Conservation (phyloP, 2,888 invertebrate genomes). For the Stenchaetothrips biformis region DNA sequence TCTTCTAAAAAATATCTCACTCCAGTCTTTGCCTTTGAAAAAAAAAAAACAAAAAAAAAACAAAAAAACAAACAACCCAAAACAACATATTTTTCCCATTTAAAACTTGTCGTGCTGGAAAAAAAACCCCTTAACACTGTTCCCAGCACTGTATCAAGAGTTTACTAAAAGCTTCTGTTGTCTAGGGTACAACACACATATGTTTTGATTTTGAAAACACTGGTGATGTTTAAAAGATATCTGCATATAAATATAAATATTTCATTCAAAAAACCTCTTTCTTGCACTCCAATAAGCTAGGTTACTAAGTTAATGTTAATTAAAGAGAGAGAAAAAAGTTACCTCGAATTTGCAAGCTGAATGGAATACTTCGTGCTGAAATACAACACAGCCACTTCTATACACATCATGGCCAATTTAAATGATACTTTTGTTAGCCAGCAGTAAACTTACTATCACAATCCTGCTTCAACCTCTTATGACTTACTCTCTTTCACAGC, state of each 20-base stretch:
- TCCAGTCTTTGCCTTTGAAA: neutral
- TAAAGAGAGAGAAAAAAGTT: neutral
- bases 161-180: too few species aligned
- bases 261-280: neutral
- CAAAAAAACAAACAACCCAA: neutral
- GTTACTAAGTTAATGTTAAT: neutral
- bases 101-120: neutral
- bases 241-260: neutral
- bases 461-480: conserved; percentile 23
- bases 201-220: too few species aligned
- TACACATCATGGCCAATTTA: neutral
- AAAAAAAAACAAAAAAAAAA: neutral
- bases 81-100: neutral
- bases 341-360: neutral
- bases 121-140: neutral
- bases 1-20: neutral
- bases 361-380: conserved; percentile 13
- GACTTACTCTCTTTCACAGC: conserved; percentile 20
- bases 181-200: too few species aligned
- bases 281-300: neutral
- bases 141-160: too few species aligned
- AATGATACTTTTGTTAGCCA: conserved; percentile 11
- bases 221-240: too few species aligned
- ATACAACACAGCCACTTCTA: neutral
- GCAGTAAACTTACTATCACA: conserved; percentile 18